These are phyloP conservation scores for Trissolcus basalis DNA, from an alignment of 1,140 invertebrate species.

Conservation along the genomic window DNA sequence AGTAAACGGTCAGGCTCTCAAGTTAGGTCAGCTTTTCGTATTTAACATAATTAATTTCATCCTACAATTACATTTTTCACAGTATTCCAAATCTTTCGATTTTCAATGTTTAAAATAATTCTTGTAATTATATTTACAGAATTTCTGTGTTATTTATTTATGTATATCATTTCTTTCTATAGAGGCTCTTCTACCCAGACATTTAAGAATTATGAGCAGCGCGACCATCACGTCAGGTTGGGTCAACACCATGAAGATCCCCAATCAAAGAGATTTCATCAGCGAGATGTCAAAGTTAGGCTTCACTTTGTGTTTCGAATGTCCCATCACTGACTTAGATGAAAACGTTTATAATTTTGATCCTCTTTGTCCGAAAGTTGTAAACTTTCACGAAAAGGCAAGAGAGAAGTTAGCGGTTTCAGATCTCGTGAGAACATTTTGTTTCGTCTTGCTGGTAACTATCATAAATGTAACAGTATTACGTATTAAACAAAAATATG, in stretches of 20 bases:
- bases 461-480: too few species aligned
- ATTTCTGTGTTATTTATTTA: too few species aligned
- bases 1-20: conserved; percentile 81
- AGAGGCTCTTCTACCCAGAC: conserved; percentile 81
- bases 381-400: conserved; percentile 80
- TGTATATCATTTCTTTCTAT: conserved; percentile 16
- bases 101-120: too few species aligned
- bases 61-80: too few species aligned
- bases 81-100: too few species aligned
- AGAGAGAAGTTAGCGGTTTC: conserved; percentile 78
- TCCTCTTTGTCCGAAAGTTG: conserved; percentile 82
- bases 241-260: conserved; percentile 82
- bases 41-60: too few species aligned
- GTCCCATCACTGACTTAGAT: conserved; percentile 37
- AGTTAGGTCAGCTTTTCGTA: conserved; percentile 60
- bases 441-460: conserved; percentile 80
- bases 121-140: too few species aligned
- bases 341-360: conserved; percentile 74
- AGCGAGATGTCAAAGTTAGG: conserved; percentile 66
- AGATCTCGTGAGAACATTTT: conserved; percentile 78
- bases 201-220: conserved; percentile 80
- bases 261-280: conserved; percentile 61
- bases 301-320: conserved; percentile 47
- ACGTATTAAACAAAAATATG: too few species aligned
- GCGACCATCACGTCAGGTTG: conserved; percentile 80